These are phyloP conservation scores for Musca domestica DNA, from an alignment of 1,140 invertebrate genomes.

Conservation along the genomic window DNA sequence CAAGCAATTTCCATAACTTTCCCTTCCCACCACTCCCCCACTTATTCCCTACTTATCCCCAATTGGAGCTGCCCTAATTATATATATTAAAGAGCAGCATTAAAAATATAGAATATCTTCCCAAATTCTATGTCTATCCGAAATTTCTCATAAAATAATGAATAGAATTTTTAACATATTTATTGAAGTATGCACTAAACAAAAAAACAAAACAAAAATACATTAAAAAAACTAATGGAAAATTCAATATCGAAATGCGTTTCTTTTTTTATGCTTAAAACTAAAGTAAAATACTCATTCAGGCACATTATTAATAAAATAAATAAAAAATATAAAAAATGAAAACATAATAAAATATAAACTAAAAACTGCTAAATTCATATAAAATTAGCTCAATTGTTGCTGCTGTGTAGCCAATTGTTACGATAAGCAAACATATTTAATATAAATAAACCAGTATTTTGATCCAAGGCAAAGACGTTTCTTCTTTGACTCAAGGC, in stretches of 20 bases:
- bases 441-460: conserved; percentile 42
- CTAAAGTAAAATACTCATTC: neutral
- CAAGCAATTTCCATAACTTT: no score
- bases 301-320: no score
- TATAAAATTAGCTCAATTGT: neutral
- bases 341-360: no score
- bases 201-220: neutral
- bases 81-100: no score
- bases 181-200: neutral
- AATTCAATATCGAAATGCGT: neutral
- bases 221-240: neutral
- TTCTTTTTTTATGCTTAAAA: neutral
- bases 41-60: no score
- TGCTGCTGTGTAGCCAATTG: conserved; percentile 33
- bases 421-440: conserved; percentile 45
- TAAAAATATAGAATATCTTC: no score
- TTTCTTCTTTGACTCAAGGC: conserved; percentile 33
- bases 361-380: neutral
- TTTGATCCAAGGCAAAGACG: conserved; percentile 36
- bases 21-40: no score
- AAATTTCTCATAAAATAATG: no score
- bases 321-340: no score
- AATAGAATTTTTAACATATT: no score
- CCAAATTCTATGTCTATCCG: no score
- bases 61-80: no score